These are phyloP conservation scores for Sprattus sprattus DNA, from an alignment of 2,113 vertebrate species.

Conservation along the genomic window DNA sequence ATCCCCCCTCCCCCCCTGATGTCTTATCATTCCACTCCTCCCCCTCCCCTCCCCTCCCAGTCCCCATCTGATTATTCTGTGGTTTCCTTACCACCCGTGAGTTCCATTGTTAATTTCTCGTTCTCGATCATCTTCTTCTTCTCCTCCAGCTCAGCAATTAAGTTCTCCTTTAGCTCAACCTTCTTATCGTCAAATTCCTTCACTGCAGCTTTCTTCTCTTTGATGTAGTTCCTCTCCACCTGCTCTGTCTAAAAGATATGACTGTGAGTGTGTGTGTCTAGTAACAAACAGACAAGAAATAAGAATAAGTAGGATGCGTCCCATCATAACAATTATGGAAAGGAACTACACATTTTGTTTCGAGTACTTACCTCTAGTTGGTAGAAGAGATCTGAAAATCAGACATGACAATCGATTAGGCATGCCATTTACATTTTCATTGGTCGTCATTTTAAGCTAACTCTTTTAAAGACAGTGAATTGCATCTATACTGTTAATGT, in stretches of 20 bases:
- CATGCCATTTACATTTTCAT: not conserved
- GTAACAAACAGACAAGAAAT: not conserved
- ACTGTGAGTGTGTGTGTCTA: not conserved
- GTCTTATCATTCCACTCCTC: slow-evolving; percentile 21
- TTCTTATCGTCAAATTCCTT: slow-evolving; percentile 99
- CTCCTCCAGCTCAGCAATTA: slow-evolving; percentile 95
- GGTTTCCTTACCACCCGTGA: slow-evolving; percentile 88
- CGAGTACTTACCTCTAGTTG: slow-evolving; percentile 87
- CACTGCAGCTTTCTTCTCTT: slow-evolving; percentile 96
- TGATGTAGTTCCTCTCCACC: slow-evolving; percentile 96
- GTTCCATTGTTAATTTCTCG: slow-evolving; percentile 96
- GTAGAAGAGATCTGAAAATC: slow-evolving; percentile 86
- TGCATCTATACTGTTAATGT: not conserved
- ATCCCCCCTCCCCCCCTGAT: not conserved
- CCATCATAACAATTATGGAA: not conserved
- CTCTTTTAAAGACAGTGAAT: not conserved
- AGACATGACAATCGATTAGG: not conserved
- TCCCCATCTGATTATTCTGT: slow-evolving; percentile 39
- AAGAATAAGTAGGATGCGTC: not conserved
- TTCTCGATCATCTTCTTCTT: slow-evolving; percentile 99
- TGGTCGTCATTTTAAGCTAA: not conserved
- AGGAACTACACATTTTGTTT: not conserved
- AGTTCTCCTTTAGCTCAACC: slow-evolving; percentile 94
- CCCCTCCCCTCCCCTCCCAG: slow-evolving; percentile 9
- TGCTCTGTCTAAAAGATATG: slow-evolving; percentile 83